Evolutionary conservation across 2,797 vertebrate genomes (phyloP).

Genomic region (Oceanodroma leucorhoa): DNA sequence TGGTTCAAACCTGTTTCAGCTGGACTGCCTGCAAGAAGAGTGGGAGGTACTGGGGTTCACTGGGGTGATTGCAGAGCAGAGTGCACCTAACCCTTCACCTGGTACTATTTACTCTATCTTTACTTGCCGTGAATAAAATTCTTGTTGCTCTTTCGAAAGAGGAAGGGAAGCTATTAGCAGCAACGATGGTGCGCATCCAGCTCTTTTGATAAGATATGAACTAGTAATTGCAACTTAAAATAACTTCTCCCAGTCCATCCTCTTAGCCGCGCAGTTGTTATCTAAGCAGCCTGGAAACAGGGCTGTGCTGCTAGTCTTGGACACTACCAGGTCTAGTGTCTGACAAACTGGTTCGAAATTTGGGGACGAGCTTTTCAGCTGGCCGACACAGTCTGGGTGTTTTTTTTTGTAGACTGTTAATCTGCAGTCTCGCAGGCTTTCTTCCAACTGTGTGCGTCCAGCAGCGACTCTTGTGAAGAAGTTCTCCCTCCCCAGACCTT

Average conservation of each 20-base stretch:
- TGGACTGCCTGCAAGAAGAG: neutral
- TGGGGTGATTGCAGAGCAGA: neutral
- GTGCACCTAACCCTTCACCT: neutral
- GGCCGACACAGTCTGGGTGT: neutral
- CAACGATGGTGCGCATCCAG: neutral
- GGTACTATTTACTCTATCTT: neutral
- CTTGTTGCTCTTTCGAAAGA: neutral
- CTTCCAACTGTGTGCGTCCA: neutral
- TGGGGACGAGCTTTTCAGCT: neutral
- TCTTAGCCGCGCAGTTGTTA: neutral
- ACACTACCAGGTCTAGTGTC: neutral
- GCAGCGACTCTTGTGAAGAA: neutral
- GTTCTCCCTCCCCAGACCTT: neutral
- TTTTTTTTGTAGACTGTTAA: neutral
- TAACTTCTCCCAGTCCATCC: neutral
- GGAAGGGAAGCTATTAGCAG: constrained; percentile 1
- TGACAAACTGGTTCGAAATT: neutral
- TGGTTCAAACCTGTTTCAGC: neutral
- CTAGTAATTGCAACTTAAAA: constrained; percentile 20
- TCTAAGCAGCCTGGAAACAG: neutral
- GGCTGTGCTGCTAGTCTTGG: neutral
- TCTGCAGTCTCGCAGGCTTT: neutral
- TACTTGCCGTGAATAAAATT: neutral
- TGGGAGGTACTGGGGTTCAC: neutral
- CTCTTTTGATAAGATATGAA: neutral